These are phyloP conservation scores for Botia almorhae DNA, from an alignment of 2,797 vertebrate genomes.

Conservation along the genomic window DNA sequence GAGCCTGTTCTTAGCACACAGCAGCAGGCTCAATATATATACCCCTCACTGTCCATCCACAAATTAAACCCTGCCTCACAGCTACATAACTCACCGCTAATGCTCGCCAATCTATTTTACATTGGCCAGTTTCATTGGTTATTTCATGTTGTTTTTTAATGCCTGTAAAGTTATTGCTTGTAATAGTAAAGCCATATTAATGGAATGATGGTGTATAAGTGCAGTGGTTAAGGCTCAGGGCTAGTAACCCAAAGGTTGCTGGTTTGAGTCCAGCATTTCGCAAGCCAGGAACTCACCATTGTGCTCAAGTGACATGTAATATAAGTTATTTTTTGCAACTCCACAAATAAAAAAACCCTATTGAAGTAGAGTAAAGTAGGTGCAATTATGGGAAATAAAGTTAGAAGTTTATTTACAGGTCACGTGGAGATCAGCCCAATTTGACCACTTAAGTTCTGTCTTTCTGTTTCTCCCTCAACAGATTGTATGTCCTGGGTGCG, in stretches of 20 bases:
- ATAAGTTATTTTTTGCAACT: too few species aligned
- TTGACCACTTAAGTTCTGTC: background rate
- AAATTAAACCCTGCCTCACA: slow-evolving; percentile 42
- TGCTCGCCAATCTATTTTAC: background rate
- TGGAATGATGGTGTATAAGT: background rate
- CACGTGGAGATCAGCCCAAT: background rate
- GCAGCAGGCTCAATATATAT: slow-evolving; percentile 63
- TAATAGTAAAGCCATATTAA: background rate
- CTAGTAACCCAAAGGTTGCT: too few species aligned
- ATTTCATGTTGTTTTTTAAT: too few species aligned
- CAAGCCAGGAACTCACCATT: too few species aligned
- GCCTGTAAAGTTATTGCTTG: background rate
- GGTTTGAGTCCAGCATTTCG: too few species aligned
- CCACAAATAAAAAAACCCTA: too few species aligned
- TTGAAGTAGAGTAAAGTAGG: too few species aligned
- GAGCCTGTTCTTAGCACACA: slow-evolving; percentile 67
- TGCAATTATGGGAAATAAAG: too few species aligned
- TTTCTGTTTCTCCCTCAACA: slow-evolving; percentile 58
- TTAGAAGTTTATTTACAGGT: background rate
- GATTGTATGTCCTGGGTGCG: slow-evolving; percentile 72
- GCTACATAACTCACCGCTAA: slow-evolving; percentile 32
- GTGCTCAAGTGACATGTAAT: too few species aligned
- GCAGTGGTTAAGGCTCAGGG: too few species aligned
- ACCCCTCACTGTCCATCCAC: slow-evolving; percentile 17
- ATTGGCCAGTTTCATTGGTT: background rate